These are phyloP conservation scores for Drosophila simulans DNA, from an alignment of 1,140 invertebrate species.

Conservation along the genomic window DNA sequence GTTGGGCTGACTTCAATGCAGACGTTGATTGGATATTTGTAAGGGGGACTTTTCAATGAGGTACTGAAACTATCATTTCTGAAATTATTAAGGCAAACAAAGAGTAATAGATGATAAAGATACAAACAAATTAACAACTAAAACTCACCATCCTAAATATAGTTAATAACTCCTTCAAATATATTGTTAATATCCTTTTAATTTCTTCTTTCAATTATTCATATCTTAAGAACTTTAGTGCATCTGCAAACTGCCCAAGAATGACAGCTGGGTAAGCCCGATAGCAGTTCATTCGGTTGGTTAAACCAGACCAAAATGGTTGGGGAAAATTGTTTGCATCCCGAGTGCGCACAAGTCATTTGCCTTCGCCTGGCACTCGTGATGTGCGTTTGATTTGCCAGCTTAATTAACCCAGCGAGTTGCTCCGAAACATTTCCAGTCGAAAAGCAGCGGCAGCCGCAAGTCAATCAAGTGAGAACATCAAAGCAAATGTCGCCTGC, in stretches of 20 bases:
- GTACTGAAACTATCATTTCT: background rate
- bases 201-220: background rate
- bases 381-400: slow-evolving; percentile 39
- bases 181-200: background rate
- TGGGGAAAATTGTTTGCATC: background rate
- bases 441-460: slow-evolving; percentile 20
- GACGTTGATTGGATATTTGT: background rate
- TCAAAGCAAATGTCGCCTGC: slow-evolving; percentile 75
- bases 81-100: no score
- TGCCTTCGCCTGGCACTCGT: background rate
- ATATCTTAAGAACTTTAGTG: background rate
- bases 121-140: no score
- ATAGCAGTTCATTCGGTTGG: background rate
- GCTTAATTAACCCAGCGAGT: slow-evolving; percentile 35
- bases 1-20: background rate
- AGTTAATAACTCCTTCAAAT: no score
- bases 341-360: background rate
- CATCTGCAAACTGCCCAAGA: background rate
- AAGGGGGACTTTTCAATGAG: background rate
- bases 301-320: background rate
- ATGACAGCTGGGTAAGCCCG: background rate
- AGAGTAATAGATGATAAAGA: no score
- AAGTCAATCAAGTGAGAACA: slow-evolving; percentile 77
- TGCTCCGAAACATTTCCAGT: slow-evolving; percentile 10
- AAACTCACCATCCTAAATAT: no score